Evolutionary conservation across 2,888 invertebrate genomes (phyloP).

Genomic region (Nebria salina): DNA sequence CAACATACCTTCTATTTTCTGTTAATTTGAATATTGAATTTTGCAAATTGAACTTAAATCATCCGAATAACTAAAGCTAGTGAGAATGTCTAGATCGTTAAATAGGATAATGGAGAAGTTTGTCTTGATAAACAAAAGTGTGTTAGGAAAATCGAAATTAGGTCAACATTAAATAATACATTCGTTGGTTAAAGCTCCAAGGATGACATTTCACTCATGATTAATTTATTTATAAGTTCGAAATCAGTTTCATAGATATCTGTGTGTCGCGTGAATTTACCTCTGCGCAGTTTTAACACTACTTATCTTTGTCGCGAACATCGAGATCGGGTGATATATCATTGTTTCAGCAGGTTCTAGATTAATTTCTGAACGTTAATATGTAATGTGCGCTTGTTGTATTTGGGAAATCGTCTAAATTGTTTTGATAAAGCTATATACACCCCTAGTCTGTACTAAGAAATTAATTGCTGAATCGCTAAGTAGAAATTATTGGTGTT

Average conservation of each 20-base stretch:
- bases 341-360: slow-evolving; percentile 5
- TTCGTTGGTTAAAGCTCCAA: not conserved
- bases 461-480: too few species aligned
- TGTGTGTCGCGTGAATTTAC: not conserved
- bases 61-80: too few species aligned
- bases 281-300: not conserved
- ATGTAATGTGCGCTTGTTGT: not conserved
- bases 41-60: too few species aligned
- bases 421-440: not conserved
- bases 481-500: too few species aligned
- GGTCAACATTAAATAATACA: not conserved
- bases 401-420: not conserved
- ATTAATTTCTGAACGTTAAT: slow-evolving; percentile 1
- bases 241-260: not conserved
- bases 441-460: too few species aligned
- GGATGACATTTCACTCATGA: not conserved
- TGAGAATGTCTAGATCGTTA: too few species aligned
- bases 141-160: not conserved
- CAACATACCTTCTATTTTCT: too few species aligned
- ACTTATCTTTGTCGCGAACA: not conserved
- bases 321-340: not conserved
- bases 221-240: not conserved
- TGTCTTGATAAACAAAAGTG: too few species aligned
- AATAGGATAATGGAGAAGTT: too few species aligned
- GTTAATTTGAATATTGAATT: too few species aligned